phyloP scores from a whole-genome alignment of 2,797 vertebrate species.

The Lophura swinhoii region DNA sequence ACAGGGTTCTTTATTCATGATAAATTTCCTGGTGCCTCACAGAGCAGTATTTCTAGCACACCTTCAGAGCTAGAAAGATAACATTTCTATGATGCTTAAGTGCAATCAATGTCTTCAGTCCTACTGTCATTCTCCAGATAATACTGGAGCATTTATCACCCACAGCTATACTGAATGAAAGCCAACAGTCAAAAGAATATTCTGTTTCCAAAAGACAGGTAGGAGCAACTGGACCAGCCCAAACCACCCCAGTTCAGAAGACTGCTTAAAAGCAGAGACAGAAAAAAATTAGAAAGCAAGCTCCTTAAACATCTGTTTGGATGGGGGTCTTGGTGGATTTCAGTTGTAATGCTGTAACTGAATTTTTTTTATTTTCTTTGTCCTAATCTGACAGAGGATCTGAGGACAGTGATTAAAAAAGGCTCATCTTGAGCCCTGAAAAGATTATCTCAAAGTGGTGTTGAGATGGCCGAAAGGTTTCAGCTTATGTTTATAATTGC shows the following conservation, averaged over 20 bases:
- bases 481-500: background rate
- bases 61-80: background rate
- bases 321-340: background rate
- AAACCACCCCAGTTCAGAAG: background rate
- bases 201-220: background rate
- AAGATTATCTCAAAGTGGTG: slow-evolving; percentile 30
- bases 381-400: slow-evolving; percentile 14
- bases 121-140: background rate
- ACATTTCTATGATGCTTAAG: background rate
- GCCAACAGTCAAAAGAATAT: background rate
- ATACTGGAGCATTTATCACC: background rate
- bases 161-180: background rate
- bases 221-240: background rate
- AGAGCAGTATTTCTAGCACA: background rate
- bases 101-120: background rate
- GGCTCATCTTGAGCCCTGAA: background rate
- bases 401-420: slow-evolving; percentile 29
- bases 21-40: background rate
- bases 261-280: background rate
- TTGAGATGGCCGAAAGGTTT: background rate
- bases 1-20: background rate
- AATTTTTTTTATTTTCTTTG: background rate
- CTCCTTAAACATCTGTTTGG: background rate
- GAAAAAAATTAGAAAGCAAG: background rate
- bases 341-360: background rate